Evolutionary conservation across 2,888 invertebrate genomes (phyloP).

Genomic region (Hecatera dysodea): DNA sequence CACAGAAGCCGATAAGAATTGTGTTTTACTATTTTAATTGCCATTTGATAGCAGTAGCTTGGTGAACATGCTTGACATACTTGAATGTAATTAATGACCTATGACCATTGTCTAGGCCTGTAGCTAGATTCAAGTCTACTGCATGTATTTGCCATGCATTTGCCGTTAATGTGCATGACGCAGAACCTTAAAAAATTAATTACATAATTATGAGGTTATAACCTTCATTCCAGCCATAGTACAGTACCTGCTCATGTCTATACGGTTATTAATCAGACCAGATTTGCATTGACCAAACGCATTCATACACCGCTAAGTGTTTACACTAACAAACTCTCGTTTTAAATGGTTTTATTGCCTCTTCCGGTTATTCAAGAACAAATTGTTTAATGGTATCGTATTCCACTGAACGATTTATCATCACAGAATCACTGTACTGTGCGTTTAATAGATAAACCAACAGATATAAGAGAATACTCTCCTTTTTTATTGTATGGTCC

Average conservation of each 20-base stretch:
- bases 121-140: not conserved
- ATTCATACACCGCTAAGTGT: not conserved
- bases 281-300: not conserved
- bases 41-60: not conserved
- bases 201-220: not conserved
- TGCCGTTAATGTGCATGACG: not conserved
- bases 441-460: not conserved
- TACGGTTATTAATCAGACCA: not conserved
- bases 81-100: not conserved
- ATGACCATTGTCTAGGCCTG: not conserved
- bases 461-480: not conserved
- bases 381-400: slow-evolving; percentile 5
- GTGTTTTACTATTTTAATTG: not conserved
- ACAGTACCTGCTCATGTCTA: not conserved
- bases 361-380: slow-evolving; percentile 22
- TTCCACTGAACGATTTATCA: slow-evolving; percentile 26
- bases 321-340: not conserved
- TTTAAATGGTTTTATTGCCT: not conserved
- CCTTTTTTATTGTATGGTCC: too few relatives aligned
- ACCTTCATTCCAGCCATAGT: not conserved
- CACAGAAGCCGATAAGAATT: slow-evolving; percentile 8
- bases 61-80: not conserved
- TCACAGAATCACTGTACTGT: not conserved
- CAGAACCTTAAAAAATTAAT: not conserved
- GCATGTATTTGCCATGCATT: not conserved